Conservation (phyloP, 2,113 vertebrate genomes). For the Pluvialis apricaria region DNA sequence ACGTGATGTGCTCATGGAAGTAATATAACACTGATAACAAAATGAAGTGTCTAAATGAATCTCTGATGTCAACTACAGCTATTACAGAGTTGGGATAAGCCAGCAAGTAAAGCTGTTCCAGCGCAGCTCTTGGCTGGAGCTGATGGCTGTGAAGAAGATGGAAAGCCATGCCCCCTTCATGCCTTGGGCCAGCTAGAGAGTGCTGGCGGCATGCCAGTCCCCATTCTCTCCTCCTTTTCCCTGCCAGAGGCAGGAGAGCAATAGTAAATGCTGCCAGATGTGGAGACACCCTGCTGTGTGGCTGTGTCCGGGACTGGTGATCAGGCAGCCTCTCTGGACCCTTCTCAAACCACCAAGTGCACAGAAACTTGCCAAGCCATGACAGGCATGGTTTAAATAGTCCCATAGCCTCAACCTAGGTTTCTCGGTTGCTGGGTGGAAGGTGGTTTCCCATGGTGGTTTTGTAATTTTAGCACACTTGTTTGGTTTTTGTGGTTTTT, state of each 20-base stretch:
- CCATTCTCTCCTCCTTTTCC: not conserved
- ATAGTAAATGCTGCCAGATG: not conserved
- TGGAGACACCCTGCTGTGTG: not conserved
- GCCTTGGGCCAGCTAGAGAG: not conserved
- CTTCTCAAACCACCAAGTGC: not conserved
- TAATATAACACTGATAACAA: not conserved
- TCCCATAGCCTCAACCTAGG: not conserved
- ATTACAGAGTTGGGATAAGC: not conserved
- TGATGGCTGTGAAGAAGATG: not conserved
- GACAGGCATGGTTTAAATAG: not conserved
- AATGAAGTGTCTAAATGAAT: not conserved
- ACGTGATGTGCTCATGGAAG: not conserved
- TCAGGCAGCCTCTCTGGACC: not conserved
- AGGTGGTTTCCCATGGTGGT: not conserved
- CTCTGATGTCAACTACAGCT: not conserved
- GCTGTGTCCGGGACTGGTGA: not conserved
- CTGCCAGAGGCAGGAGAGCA: not conserved
- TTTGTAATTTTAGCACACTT: not conserved
- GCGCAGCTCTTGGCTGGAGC: not conserved
- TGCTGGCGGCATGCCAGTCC: rapidly evolving
- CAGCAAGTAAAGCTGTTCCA: not conserved
- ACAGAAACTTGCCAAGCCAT: not conserved
- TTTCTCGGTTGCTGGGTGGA: not conserved
- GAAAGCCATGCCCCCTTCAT: not conserved
- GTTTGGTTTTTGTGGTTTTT: not conserved